These are phyloP conservation scores for Allacma fusca DNA, from an alignment of 2,888 invertebrate species.

Conservation along the genomic window DNA sequence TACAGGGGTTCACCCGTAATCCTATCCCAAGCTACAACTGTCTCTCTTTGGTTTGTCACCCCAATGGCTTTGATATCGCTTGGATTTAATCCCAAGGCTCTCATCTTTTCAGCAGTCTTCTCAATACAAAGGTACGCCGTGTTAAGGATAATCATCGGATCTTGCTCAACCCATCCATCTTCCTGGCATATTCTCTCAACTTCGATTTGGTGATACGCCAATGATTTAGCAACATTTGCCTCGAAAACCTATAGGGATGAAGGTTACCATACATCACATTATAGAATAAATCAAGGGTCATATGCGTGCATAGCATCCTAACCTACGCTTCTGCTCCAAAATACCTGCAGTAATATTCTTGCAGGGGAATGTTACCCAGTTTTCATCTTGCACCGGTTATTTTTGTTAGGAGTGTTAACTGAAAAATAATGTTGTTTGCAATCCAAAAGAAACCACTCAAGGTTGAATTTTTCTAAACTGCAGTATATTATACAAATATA, in stretches of 20 bases:
- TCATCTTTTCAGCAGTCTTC: conserved; percentile 77
- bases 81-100: conserved; percentile 74
- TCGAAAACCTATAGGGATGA: conserved; percentile 75
- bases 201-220: conserved; percentile 87
- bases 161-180: conserved; percentile 98
- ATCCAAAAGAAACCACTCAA: no score
- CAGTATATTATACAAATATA: no score
- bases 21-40: conserved; percentile 94
- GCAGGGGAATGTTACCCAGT: no score
- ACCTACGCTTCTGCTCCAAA: no score
- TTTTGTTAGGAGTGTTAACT: no score
- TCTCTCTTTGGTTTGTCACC: conserved; percentile 90
- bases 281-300: no score
- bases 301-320: no score
- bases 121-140: conserved; percentile 84
- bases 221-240: conserved; percentile 81
- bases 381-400: no score
- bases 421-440: no score
- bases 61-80: conserved; percentile 72
- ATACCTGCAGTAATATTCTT: no score
- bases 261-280: no score
- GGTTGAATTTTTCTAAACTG: no score
- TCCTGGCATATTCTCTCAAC: conserved; percentile 82
- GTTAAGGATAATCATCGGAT: conserved; percentile 80
- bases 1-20: conserved; percentile 88